Evolutionary conservation across 53 echinoderm and acorn worm species (phyloP).

Genomic region (Temnopleurus reevesii): DNA sequence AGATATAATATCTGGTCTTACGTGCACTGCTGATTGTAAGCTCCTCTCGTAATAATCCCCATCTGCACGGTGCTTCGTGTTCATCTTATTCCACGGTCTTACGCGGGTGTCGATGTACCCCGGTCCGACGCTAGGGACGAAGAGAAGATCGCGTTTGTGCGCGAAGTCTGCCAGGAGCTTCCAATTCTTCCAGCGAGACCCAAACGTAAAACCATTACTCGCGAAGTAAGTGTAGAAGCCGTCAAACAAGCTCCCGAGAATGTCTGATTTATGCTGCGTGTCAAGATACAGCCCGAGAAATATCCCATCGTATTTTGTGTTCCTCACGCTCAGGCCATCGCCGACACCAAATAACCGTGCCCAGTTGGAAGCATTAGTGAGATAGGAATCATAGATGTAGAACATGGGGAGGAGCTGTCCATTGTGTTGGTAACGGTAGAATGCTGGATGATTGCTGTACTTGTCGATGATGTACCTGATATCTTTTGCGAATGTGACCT

Average conservation of each 20-base stretch:
- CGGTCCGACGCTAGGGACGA: conserved; percentile 91
- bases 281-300: conserved; percentile 83
- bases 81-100: conserved; percentile 87
- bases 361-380: conserved; percentile 70
- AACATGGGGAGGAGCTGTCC: conserved; percentile 69
- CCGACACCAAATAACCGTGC: conserved; percentile 67
- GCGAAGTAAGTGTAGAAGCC: conserved; percentile 98
- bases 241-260: conserved; percentile 70
- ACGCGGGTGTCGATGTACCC: conserved; percentile 84
- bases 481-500: conserved; percentile 71
- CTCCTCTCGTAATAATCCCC: conserved; percentile 79
- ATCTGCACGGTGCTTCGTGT: conserved; percentile 68
- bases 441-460: conserved; percentile 85
- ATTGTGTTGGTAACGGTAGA: conserved; percentile 57
- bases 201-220: conserved; percentile 80
- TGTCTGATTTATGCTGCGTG: conserved; percentile 68
- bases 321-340: conserved; percentile 63
- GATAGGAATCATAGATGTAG: conserved; percentile 93
- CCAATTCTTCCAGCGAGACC: conserved; percentile 88
- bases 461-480: conserved; percentile 79
- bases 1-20: conserved; percentile 72
- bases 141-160: conserved; percentile 61
- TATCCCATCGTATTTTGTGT: conserved; percentile 76
- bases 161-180: conserved; percentile 70
- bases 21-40: conserved; percentile 68